Evolutionary conservation across 2,113 vertebrate genomes (phyloP), one percentile per base, ranked within the genome.

Genomic region (Brachyhypopomus gauderio): DNA sequence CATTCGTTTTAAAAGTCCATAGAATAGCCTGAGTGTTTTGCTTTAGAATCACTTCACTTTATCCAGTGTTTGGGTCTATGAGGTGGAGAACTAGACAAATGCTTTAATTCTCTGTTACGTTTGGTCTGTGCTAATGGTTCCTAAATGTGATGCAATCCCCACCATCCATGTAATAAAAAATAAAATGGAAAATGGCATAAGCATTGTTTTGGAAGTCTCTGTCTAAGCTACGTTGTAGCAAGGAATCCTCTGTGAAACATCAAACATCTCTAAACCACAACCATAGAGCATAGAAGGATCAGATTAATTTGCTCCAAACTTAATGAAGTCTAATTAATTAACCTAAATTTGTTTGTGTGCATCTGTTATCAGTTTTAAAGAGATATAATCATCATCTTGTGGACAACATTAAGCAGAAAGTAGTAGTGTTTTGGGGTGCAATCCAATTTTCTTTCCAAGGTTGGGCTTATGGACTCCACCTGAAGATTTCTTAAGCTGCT

Each of bases 401-500:
- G 66, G n/a, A 22, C 66, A 12, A 38, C 64, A 23, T 66, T 5
- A 66, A 30, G n/a, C 22, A 62, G n/a, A 62, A 52, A 52, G 59
- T 2, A 62, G 14, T n/a, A 38, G 6, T 0, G n/a, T 30, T 38
- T 69, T n/a, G 19, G 64, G 64, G n/a, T 41, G 17, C 66, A n/a
- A 69, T 36, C 19, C 1, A 30, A 34, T 27, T 19, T 69, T 41
- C 66, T 20, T 41, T 71, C 72, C 55, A 84, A 83, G 56, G 79
- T 38, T 81, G 78, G 83, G 14, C 36, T 75, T 77, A 66, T 85
- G 85, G 38, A 77, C 82, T 52, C 34, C 30, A 86, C 86, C 82
- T 89, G 86, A 91, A 88, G 84, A 89, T 81, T 78, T 85, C 85
- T 82, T 81, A n/a, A 1, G 67, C 86, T 86, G 72, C 41, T 90